Base-by-base conservation (phyloP, 2,888 invertebrate species). In the Agrochola lota region DNA sequence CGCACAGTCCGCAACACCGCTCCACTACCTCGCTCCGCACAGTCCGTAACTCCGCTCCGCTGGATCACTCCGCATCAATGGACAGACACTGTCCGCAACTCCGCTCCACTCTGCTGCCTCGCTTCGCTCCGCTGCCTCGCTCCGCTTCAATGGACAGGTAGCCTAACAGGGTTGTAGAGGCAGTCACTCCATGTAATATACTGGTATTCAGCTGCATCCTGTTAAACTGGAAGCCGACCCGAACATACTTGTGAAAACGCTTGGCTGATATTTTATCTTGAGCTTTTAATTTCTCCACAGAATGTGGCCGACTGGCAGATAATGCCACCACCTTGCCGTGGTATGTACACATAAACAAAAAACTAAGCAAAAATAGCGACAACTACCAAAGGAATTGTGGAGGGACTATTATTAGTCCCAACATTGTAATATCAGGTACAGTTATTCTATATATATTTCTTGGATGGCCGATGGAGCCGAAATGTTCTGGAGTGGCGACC, bases 361-460 rank as follows among this genome's bases (percentile, higher is more conserved):
- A 2, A 23, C 6, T 15, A 4, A 46, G 12, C 12, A 12, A 46
- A 43, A 9, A 43, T 46, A 9, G 12, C 12, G 46, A 12, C 46
- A 15, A 5, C 1, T 0, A 35, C 59, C 17, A 1, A 12, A 35
- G 17, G 23, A 55, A 74, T 5, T 84, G 84, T 12, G 60, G 64
- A 11, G 84, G 84, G 0, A 23, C 72, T 23, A 63, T 84, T 9
- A 60, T 84, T 60, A 67, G 76, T 43, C 67, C 74, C 12, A 77
- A 76, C 15, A 63, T 80, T 7, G 55, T 84, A 0, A n/a, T 84
- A 0, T 76, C 84, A 70, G 84, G 84, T 84, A 77, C 71, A 11
- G 4, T 52, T 46, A 30, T 15, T 9, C 2, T 23, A 55, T 15
- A 15, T 55, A 55, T 23, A 52, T 8, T 7, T 52, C 20, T 52